Percentiles rank a stretch among this genome's conserved stretches.
Conservation (phyloP, 2,888 invertebrate genomes). For the Pyrrhosoma nymphula region DNA sequence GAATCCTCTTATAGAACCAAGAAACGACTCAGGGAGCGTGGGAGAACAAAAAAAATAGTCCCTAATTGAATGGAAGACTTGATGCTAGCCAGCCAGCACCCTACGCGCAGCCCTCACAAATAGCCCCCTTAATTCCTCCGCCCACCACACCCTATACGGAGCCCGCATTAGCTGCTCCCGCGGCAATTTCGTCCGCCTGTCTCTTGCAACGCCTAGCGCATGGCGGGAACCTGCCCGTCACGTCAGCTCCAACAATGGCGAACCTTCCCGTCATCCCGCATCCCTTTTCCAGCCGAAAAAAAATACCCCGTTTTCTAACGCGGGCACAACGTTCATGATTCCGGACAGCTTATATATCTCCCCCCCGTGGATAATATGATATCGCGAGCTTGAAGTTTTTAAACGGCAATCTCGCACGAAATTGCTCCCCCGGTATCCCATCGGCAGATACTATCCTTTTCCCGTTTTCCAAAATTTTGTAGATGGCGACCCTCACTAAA, state of each 20-base stretch:
- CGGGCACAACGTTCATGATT: background rate
- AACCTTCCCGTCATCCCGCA: background rate
- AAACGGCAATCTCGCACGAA: background rate
- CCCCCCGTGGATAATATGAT: background rate
- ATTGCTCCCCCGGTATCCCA: background rate
- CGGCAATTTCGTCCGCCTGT: background rate
- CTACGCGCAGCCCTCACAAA: background rate
- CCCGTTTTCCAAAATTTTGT: background rate
- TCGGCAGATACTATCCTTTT: background rate
- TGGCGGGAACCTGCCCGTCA: background rate
- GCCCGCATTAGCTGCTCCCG: background rate
- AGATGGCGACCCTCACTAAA: background rate
- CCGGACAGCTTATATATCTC: constrained; percentile 10
- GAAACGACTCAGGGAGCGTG: background rate
- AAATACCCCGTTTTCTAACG: background rate
- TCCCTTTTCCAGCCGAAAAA: background rate
- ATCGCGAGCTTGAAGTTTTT: background rate
- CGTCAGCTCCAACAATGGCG: background rate
- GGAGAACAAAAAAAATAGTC: background rate
- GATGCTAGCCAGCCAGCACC: background rate
- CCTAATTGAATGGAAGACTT: constrained; percentile 5
- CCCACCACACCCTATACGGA: background rate
- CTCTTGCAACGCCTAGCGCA: background rate
- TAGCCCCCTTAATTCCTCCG: background rate
- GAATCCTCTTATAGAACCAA: background rate